Base-by-base conservation (phyloP, 2,113 vertebrate genomes). In the Entosphenus tridentatus region DNA sequence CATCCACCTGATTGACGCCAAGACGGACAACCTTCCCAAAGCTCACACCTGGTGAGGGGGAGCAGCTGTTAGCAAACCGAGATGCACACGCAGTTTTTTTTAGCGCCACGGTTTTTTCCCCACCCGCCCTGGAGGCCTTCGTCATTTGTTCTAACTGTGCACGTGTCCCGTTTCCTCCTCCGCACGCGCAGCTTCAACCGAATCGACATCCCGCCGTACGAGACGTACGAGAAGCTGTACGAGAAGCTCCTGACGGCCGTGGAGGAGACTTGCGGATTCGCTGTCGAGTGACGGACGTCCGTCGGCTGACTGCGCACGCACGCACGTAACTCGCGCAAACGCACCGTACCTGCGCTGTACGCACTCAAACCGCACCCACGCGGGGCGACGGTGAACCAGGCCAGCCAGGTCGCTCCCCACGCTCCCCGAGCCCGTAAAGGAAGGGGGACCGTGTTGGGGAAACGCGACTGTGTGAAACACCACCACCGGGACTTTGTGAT, bases 161-260 rank as follows among this genome's bases (percentile, higher is more conserved):
- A 16, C n/a, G 21, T 17, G 55, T 16, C 7, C 71, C n/a, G 73
- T n/a, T 67, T n/a, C 67, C 2, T 71, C 21, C 18, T 39, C 39
- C 39, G 7, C 39, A 39, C 74, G 73, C 72, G 11, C 80, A 98
- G 93, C 79, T 98, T 98, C 76, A 98, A 98, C 76, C 83, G 93
- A 77, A 89, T 98, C 67, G 93, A 98, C 88, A 95, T 98, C 86
- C 93, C 93, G 69, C 87, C 88, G 1, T 98, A 98, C 8, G 93
- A 98, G 78, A 84, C 78, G 76, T 96, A 96, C 13, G 93, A 98
- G 74, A 96, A 96, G 80, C 84, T 98, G 10, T 93, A 93, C 70
- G 93, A 98, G 80, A 98, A 98, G 85, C 81, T 98, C 80, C 87
- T 98, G 79, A 98, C 93, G 9, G 93, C 93, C 83, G 95, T 98